Conservation (phyloP, 37 sponge, comb jelly and placozoan genomes). For the Geodia barretti region DNA sequence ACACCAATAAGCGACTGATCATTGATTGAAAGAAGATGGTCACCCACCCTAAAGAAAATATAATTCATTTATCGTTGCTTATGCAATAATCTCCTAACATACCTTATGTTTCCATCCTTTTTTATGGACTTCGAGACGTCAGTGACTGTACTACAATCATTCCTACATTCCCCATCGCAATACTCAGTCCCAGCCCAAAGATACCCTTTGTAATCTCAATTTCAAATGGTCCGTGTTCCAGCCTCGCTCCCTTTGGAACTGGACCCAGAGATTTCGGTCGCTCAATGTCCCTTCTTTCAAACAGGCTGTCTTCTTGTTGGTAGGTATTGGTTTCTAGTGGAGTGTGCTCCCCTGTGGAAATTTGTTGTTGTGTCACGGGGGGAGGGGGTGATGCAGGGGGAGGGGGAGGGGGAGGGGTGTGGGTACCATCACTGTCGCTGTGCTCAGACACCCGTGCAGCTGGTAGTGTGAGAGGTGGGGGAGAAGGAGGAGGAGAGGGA, state of each 20-base stretch:
- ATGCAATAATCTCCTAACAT: background rate
- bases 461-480: constrained; percentile 13
- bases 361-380: too few species aligned
- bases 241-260: constrained; percentile 33
- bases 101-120: constrained; percentile 77
- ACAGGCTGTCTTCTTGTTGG: background rate
- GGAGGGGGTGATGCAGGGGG: constrained; percentile 29
- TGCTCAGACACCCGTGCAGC: constrained; percentile 1
- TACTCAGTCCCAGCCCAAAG: constrained; percentile 58
- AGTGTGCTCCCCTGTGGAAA: background rate
- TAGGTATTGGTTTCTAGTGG: background rate
- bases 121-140: constrained; percentile 40
- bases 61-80: background rate
- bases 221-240: constrained; percentile 64
- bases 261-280: constrained; percentile 25
- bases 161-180: constrained; percentile 38
- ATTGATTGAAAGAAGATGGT: constrained; percentile 66
- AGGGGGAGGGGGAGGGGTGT: constrained; percentile 27
- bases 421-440: background rate
- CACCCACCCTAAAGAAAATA: constrained; percentile 54
- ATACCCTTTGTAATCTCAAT: constrained; percentile 65
- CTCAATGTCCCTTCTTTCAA: background rate
- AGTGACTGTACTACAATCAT: constrained; percentile 52
- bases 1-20: constrained; percentile 24
- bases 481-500: constrained; percentile 15